These are phyloP conservation scores for Platyscapa corneri DNA, from an alignment of 1,140 invertebrate species.

Conservation along the genomic window DNA sequence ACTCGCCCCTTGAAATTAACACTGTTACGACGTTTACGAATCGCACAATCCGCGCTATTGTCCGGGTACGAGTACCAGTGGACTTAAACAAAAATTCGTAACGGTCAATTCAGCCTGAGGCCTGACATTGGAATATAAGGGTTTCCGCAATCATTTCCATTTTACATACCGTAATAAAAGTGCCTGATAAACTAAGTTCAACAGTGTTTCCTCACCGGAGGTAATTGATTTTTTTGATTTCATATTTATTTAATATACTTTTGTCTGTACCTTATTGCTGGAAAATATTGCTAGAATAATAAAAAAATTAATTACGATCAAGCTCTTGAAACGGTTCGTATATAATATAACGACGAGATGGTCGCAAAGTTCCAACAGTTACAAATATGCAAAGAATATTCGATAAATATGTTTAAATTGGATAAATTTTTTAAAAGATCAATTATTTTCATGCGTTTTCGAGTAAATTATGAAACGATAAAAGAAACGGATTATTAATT, in stretches of 20 bases:
- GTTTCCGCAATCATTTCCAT: conserved; percentile 87
- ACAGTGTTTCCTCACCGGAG: conserved; percentile 74
- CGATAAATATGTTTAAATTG: no score
- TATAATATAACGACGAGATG: no score
- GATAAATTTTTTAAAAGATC: no score
- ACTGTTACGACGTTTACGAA: conserved; percentile 88
- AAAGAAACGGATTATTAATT: no score
- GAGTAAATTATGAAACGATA: no score
- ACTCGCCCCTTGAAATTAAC: conserved; percentile 87
- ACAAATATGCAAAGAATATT: no score
- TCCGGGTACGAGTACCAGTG: conserved; percentile 69
- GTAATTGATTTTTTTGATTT: conserved; percentile 68
- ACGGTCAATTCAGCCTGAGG: conserved; percentile 81
- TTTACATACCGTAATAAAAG: conserved; percentile 82
- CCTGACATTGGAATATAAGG: conserved; percentile 88
- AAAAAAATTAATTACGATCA: no score
- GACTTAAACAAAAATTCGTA: conserved; percentile 68
- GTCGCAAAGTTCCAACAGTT: no score
- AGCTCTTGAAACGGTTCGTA: no score
- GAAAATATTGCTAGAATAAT: no score
- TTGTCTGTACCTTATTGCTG: no score
- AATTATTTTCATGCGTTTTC: no score
- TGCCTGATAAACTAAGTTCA: conserved; percentile 76
- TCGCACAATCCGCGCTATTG: conserved; percentile 82
- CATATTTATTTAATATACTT: conserved; percentile 56